Evolutionary conservation across 1,140 invertebrate genomes (phyloP).

Genomic region (Pollicipes pollicipes): DNA sequence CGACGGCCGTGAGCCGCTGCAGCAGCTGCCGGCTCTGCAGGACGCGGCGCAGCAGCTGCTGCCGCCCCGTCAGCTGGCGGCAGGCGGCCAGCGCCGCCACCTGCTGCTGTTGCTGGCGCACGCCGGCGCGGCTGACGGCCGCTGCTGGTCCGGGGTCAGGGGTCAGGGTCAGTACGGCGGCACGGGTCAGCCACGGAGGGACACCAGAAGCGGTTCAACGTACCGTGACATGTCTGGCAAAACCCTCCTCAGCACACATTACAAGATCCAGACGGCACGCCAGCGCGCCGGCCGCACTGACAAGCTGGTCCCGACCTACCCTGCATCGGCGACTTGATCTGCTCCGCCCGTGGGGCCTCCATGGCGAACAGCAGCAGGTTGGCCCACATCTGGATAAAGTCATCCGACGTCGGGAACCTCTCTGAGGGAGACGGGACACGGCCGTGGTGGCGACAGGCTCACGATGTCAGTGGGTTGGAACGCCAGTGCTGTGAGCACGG

Average conservation of each 20-base stretch:
- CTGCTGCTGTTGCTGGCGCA: conserved; percentile 4
- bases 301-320: not conserved
- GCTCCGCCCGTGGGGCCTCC: not conserved
- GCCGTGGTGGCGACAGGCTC: conserved; percentile 35
- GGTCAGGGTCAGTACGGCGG: no score
- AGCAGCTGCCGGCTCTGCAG: conserved; percentile 33
- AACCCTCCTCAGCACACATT: no score
- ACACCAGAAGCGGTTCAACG: no score
- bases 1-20: conserved; percentile 52
- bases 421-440: conserved; percentile 40
- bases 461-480: no score
- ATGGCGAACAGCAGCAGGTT: not conserved
- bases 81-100: conserved; percentile 18
- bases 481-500: no score
- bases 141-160: no score
- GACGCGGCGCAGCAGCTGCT: conserved; percentile 18
- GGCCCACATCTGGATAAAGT: not conserved
- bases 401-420: not conserved
- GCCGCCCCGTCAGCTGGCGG: conserved; percentile 15
- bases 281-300: no score
- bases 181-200: no score
- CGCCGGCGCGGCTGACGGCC: not conserved
- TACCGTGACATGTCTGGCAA: no score
- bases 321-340: not conserved
- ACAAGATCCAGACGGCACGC: no score